Conservation (phyloP, 2,113 vertebrate genomes). For the Python bivittatus region DNA sequence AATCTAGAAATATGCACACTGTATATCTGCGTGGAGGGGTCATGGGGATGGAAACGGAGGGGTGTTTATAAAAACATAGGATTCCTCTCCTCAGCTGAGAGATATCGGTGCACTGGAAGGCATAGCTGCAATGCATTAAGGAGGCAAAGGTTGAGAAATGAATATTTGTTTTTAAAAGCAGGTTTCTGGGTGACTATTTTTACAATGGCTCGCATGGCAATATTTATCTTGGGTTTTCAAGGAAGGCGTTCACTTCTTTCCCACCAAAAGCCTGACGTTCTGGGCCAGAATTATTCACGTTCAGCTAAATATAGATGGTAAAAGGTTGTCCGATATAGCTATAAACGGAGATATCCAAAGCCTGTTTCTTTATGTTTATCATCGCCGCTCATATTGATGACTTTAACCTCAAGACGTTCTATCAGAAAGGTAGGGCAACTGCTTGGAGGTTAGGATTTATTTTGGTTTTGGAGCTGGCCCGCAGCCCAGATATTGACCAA, state of each 20-base stretch:
- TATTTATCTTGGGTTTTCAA: not conserved
- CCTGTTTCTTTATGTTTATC: not conserved
- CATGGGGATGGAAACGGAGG: not conserved
- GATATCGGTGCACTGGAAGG: not conserved
- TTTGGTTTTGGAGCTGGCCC: not conserved
- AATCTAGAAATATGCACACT: not conserved
- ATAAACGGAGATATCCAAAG: not conserved
- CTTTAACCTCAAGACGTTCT: not conserved
- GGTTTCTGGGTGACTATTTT: conserved; percentile 18
- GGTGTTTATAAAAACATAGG: not conserved
- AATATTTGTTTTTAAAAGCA: not conserved
- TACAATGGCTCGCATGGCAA: not conserved
- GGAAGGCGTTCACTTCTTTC: not conserved
- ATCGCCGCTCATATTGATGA: not conserved
- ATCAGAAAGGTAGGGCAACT: not conserved
- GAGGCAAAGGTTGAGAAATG: not conserved
- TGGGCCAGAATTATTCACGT: conserved; percentile 49
- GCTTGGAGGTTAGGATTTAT: not conserved
- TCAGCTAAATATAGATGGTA: conserved; percentile 50
- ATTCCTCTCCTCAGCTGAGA: not conserved
- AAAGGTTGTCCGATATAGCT: not conserved
- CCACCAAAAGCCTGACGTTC: not conserved
- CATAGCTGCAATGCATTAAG: not conserved
- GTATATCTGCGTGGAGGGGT: not conserved
- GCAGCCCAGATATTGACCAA: not conserved